Conservation (phyloP, 2,797 vertebrate genomes). For the Lacerta bilineata region DNA sequence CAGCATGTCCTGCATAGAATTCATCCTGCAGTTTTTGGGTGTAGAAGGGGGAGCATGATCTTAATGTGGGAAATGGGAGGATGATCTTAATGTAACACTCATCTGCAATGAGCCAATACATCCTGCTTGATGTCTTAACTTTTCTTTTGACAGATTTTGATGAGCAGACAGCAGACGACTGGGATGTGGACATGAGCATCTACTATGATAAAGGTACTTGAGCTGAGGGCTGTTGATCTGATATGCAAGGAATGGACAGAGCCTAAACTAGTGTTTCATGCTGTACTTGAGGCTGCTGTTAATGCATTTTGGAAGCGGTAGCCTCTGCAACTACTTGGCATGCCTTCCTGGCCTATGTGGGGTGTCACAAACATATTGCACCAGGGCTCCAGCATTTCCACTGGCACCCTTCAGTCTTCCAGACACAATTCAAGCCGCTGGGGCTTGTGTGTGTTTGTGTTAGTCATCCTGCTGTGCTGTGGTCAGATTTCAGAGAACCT, state of each 20-base stretch:
- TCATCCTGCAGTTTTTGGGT: neutral
- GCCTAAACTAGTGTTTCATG: neutral
- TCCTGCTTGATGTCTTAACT: neutral
- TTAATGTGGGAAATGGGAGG: neutral
- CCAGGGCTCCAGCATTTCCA: neutral
- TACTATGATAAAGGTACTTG: slow-evolving; percentile 94
- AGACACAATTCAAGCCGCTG: neutral
- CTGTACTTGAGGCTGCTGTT: neutral
- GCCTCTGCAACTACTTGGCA: neutral
- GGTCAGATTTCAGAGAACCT: neutral
- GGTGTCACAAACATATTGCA: no score
- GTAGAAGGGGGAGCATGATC: no score
- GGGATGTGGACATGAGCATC: slow-evolving; percentile 98
- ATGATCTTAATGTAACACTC: neutral
- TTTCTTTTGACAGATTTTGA: slow-evolving; percentile 91
- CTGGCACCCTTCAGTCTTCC: neutral
- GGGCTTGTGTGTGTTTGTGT: neutral
- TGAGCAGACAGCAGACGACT: slow-evolving; percentile 95
- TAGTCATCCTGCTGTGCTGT: neutral
- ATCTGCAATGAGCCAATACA: neutral
- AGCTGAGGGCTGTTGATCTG: neutral
- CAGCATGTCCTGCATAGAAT: neutral
- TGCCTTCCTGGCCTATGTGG: neutral
- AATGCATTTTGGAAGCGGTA: neutral
- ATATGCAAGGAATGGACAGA: neutral